phyloP scores from a whole-genome alignment of 2,888 invertebrate species.

The Cecidostiba fungosa region DNA sequence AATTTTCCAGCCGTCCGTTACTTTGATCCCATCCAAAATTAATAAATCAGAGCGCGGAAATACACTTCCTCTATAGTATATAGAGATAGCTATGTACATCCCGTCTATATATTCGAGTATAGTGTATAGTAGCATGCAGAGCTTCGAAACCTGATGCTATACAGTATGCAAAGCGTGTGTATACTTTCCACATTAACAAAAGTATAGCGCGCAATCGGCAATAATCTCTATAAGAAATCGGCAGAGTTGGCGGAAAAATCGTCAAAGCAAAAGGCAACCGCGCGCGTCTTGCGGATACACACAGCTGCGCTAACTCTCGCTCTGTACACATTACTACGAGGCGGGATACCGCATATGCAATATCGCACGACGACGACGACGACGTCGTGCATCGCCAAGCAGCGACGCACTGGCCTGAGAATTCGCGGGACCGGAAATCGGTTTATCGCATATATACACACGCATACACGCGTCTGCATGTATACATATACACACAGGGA shows the following conservation, averaged over 20 bases:
- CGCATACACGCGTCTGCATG: background rate
- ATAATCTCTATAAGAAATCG: background rate
- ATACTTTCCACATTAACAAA: background rate
- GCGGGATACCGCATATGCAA: background rate
- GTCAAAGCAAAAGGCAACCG: conserved; percentile 10
- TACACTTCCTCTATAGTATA: background rate
- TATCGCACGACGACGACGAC: background rate
- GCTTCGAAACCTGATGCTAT: background rate
- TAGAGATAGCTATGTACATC: too few relatives aligned
- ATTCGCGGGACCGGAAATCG: conserved; percentile 49
- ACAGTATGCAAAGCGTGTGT: background rate
- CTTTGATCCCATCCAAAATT: background rate
- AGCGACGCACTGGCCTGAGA: conserved; percentile 3
- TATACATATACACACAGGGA: background rate
- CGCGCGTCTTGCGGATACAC: background rate
- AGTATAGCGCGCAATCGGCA: conserved; percentile 22
- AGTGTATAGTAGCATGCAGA: background rate
- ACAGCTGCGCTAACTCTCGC: background rate
- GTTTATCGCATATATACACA: too few relatives aligned
- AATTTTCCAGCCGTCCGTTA: background rate
- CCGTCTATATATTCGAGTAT: background rate
- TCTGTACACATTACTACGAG: background rate
- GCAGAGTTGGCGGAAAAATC: conserved; percentile 33
- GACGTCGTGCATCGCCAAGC: background rate
- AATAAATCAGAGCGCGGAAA: background rate